Evolutionary conservation across 2,797 vertebrate species (phyloP).

Genomic region (Sebastes kiyomatsui): DNA sequence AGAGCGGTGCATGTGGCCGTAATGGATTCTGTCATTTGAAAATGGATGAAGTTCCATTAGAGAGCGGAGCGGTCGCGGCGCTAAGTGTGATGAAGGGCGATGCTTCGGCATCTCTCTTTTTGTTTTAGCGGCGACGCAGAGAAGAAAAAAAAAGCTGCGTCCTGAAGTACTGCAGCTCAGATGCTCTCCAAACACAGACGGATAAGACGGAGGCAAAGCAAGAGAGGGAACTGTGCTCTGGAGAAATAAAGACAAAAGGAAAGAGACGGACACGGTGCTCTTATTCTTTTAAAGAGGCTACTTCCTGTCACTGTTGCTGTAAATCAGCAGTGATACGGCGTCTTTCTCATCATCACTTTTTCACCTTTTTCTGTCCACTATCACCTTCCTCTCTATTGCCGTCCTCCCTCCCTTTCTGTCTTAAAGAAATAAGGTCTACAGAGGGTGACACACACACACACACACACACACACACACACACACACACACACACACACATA

Average conservation of each 20-base stretch:
- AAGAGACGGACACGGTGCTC: not conserved
- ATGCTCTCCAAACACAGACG: not conserved
- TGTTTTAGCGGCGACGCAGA: conserved; percentile 18
- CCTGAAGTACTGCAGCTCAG: not conserved
- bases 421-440: conserved; percentile 6
- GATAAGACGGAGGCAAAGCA: not conserved
- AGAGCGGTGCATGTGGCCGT: conserved; percentile 40
- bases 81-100: conserved; percentile 68
- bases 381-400: not conserved
- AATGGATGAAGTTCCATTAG: conserved; percentile 73
- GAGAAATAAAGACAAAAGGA: not conserved
- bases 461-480: conserved; percentile 8
- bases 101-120: conserved; percentile 40
- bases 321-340: not conserved
- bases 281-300: conserved; percentile 6
- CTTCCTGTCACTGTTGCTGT: conserved; percentile 9
- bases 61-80: conserved; percentile 38
- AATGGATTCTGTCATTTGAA: conserved; percentile 68
- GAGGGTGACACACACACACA: not conserved
- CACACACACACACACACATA: conserved; percentile 15
- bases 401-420: not conserved
- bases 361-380: not conserved
- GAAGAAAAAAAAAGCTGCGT: not conserved
- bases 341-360: not conserved
- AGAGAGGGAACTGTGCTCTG: not conserved